Percentiles rank a stretch among this genome's conserved stretches.
Evolutionary conservation across 2,888 invertebrate genomes (phyloP).

Genomic region (Neoitamus cyanurus): DNA sequence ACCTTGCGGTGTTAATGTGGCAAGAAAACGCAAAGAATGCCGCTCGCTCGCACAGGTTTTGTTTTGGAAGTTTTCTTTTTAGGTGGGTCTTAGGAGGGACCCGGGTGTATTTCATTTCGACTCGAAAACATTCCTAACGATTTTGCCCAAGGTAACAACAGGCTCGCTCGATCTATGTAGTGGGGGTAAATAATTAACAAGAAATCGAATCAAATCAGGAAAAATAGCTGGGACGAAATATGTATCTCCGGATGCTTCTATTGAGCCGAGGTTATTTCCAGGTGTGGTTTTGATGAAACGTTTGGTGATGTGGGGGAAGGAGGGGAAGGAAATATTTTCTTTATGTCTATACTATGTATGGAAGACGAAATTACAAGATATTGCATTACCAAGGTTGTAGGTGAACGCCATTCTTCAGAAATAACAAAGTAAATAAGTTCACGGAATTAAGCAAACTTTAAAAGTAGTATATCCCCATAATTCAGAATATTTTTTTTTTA

Average conservation of each 20-base stretch:
- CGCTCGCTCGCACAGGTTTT: not conserved
- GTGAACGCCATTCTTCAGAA: no score
- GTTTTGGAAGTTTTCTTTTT: not conserved
- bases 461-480: no score
- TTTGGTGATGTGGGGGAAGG: not conserved
- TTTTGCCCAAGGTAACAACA: not conserved
- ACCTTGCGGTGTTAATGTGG: not conserved
- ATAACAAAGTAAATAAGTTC: no score
- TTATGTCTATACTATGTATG: no score
- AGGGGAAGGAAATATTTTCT: not conserved
- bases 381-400: no score
- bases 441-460: no score
- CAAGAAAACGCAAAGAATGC: constrained; percentile 1
- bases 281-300: not conserved
- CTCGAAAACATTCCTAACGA: not conserved
- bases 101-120: not conserved
- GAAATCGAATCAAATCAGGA: not conserved
- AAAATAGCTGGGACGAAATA: not conserved
- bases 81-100: not conserved
- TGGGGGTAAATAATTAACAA: not conserved
- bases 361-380: no score
- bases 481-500: no score
- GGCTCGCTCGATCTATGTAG: not conserved
- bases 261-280: not conserved
- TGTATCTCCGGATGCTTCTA: not conserved